Base-by-base conservation (phyloP, 2,797 vertebrate species). In the Leuciscus waleckii region DNA sequence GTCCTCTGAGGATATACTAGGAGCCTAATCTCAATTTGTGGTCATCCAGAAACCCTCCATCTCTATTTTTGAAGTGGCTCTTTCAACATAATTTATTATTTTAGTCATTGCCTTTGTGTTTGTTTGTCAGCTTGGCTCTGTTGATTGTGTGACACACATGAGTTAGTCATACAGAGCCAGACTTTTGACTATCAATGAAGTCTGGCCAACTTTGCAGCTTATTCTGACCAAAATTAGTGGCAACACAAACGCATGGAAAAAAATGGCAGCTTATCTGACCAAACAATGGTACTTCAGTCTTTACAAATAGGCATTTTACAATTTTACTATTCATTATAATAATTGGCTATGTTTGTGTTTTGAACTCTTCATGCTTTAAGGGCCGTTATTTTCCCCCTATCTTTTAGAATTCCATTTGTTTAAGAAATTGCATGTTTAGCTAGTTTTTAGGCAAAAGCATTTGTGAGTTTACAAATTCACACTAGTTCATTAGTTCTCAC, bases 1-100 rank as follows among this genome's bases (percentile, higher is more conserved):
- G 65, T 81, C 65, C 65, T 70, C 65, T 51, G 63, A 51, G 63
- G 29, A 80, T 51, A 79, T 21, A 16, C 26, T 63, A 10, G 32
- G 7, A 35, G 41, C 11, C 29, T 37, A 37, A 63, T 51, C 56
- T 78, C 56, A 19, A 43, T 19, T 43, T 63, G 75, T 41, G 37
- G 7, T 61, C 10, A 61, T 61, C 54, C 54, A 26, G 23, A 7
- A 16, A 39, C 21, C 23, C 37, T 77, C 23, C 1, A 17, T 77
- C 51, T n/a, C 35, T 77, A 35, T 77, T n/a, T 77, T 17, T 78
- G 37, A 78, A 61, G 54, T n/a, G 54, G 54, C 35, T 58, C 35
- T 68, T 39, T 49, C 14, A 13, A 23, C 26, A 51, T 7, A 7
- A 79, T 23, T 19, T 14, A 29, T 75, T 35, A 23, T 79, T 49